phyloP scores from a whole-genome alignment of 1,140 invertebrate genomes.

The Calephelis nemesis region DNA sequence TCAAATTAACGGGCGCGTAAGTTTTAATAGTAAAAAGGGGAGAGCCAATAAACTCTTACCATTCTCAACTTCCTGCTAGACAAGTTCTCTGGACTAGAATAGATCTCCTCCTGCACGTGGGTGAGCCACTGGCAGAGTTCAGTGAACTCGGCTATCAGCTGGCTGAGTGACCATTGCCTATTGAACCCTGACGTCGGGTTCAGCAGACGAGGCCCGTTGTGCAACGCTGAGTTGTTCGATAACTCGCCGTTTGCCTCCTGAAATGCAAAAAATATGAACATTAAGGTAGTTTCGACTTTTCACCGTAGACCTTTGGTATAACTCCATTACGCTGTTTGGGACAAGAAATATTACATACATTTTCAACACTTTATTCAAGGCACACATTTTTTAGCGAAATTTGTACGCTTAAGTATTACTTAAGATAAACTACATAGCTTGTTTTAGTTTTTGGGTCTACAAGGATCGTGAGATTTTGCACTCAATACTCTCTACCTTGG shows the following conservation, averaged over 20 bases:
- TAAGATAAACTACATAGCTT: too few relatives aligned
- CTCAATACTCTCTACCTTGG: too few relatives aligned
- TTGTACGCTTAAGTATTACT: too few relatives aligned
- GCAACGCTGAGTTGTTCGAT: constrained; percentile 79
- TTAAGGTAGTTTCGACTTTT: too few relatives aligned
- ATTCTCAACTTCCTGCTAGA: constrained; percentile 84
- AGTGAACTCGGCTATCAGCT: constrained; percentile 89
- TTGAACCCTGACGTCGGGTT: constrained; percentile 63
- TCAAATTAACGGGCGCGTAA: too few relatives aligned
- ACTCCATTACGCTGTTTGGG: background rate
- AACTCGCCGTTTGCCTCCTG: constrained; percentile 90
- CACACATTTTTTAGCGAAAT: too few relatives aligned
- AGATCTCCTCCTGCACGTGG: constrained; percentile 87
- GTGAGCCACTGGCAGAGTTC: constrained; percentile 90
- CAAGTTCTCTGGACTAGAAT: constrained; percentile 86
- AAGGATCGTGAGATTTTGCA: too few relatives aligned
- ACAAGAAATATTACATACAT: too few relatives aligned
- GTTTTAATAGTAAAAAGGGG: background rate
- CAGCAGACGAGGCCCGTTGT: constrained; percentile 51
- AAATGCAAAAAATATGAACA: constrained; percentile 31
- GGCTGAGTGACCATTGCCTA: constrained; percentile 85
- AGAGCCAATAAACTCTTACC: constrained; percentile 54
- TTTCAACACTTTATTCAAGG: too few relatives aligned
- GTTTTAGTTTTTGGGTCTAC: too few relatives aligned
- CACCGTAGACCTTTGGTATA: too few relatives aligned